Evolutionary conservation across 2,888 invertebrate species (phyloP).

Genomic region (Idaea dimidiata): DNA sequence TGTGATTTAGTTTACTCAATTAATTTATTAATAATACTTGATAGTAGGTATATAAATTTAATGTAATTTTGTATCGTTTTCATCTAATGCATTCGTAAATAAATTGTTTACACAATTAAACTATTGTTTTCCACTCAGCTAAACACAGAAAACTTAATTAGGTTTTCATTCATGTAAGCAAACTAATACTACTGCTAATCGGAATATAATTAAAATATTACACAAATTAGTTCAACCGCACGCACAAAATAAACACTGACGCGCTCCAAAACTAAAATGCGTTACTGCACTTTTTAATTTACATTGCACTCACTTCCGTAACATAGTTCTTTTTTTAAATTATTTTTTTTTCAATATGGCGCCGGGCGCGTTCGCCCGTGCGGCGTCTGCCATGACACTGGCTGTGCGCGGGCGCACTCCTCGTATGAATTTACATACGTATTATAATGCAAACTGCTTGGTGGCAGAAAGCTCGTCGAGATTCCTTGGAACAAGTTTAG

Average conservation of each 20-base stretch:
- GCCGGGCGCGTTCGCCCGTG: conserved; percentile 59
- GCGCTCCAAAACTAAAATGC: not conserved
- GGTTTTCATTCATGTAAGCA: too few species aligned
- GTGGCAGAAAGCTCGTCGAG: conserved; percentile 28
- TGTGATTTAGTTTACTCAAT: too few species aligned
- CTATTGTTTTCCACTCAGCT: too few species aligned
- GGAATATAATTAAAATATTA: too few species aligned
- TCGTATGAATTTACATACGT: conserved; percentile 59
- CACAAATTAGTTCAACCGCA: not conserved
- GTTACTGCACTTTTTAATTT: conserved; percentile 6
- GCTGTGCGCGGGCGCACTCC: conserved; percentile 52
- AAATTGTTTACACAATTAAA: too few species aligned
- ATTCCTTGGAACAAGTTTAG: conserved; percentile 31
- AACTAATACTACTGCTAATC: too few species aligned
- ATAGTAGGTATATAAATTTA: too few species aligned
- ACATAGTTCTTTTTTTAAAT: conserved; percentile 9
- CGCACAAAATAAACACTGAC: not conserved
- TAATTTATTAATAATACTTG: too few species aligned
- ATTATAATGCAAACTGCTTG: conserved; percentile 63
- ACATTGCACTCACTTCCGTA: conserved; percentile 21
- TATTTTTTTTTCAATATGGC: conserved; percentile 36
- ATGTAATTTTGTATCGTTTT: too few species aligned
- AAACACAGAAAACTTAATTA: too few species aligned
- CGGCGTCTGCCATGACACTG: conserved; percentile 73
- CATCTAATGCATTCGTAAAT: too few species aligned